phyloP scores from a whole-genome alignment of 2,113 vertebrate genomes.

The Capreolus pygargus region DNA sequence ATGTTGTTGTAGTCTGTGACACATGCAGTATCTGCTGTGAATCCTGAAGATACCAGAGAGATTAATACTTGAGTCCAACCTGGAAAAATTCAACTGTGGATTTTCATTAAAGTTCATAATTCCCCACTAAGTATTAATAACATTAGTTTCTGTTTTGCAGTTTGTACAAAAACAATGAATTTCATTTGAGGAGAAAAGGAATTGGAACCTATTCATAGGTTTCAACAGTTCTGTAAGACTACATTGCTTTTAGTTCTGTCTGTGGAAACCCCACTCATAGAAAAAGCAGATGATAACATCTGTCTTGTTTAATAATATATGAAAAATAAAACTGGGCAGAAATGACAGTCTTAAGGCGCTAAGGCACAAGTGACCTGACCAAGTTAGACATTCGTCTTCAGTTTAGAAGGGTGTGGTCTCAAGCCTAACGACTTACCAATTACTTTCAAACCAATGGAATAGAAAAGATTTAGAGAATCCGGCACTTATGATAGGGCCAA shows the following conservation, averaged over 20 bases:
- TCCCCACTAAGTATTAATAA: constrained; percentile 57
- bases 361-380: not conserved
- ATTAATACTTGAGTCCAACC: constrained; percentile 46
- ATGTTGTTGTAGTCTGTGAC: not conserved
- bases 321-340: constrained; percentile 48
- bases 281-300: not conserved
- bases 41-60: constrained; percentile 27
- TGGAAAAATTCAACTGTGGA: constrained; percentile 40
- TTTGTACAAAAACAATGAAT: constrained; percentile 65
- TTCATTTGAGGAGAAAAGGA: constrained; percentile 53
- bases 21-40: constrained; percentile 23
- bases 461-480: not conserved
- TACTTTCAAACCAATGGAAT: constrained; percentile 39
- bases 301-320: not conserved
- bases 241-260: not conserved
- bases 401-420: constrained; percentile 28
- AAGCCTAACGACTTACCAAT: constrained; percentile 23
- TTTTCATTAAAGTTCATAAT: constrained; percentile 62
- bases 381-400: constrained; percentile 35
- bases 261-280: not conserved
- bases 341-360: not conserved
- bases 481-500: not conserved
- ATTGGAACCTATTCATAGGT: not conserved
- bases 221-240: constrained; percentile 11
- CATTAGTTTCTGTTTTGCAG: constrained; percentile 53